phyloP scores from a whole-genome alignment of 92 coral and sea anemone genomes.

The Pocillopora meandrina region DNA sequence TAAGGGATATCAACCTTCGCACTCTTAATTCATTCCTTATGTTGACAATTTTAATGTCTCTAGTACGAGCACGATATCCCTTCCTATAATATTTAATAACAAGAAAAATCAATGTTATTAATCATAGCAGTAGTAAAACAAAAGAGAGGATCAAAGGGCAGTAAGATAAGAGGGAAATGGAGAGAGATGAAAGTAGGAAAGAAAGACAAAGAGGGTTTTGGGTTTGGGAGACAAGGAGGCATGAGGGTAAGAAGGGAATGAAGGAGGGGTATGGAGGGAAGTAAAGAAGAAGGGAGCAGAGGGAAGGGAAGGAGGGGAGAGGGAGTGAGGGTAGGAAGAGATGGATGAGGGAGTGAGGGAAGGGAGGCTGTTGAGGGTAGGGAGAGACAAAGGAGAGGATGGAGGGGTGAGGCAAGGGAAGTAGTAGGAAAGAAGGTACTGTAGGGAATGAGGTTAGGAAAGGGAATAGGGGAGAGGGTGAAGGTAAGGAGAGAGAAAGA shows the following conservation, averaged over 20 bases:
- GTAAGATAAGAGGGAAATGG: background rate
- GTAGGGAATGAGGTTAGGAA: background rate
- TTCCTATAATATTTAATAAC: conserved; percentile 42
- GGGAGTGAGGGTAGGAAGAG: background rate
- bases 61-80: conserved; percentile 72
- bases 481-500: background rate
- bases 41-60: conserved; percentile 68
- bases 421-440: background rate
- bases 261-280: background rate
- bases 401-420: background rate
- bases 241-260: background rate
- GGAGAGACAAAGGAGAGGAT: background rate
- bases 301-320: background rate
- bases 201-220: background rate
- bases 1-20: conserved; percentile 56
- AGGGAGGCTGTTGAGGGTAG: background rate
- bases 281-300: background rate
- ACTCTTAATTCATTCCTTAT: conserved; percentile 72
- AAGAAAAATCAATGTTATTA: background rate
- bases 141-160: background rate
- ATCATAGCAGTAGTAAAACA: background rate
- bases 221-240: too few relatives aligned
- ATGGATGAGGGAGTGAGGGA: background rate
- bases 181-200: background rate
- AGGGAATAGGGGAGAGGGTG: too few relatives aligned